These are phyloP conservation scores for Apolygus lucorum DNA, from an alignment of 1,140 invertebrate species.

Conservation along the genomic window DNA sequence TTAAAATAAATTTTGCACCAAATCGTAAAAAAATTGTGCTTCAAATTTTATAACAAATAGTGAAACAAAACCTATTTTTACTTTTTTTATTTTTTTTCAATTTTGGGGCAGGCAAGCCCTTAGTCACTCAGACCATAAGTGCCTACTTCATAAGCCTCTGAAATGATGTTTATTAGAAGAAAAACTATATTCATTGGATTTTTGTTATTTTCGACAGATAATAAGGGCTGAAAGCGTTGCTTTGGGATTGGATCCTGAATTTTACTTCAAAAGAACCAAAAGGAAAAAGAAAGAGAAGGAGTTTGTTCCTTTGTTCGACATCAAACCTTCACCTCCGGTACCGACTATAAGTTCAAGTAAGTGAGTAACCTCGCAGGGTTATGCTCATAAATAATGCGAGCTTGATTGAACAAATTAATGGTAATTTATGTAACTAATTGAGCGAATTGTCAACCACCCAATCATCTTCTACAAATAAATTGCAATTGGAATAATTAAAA, in stretches of 20 bases:
- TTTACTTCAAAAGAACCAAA: constrained; percentile 23
- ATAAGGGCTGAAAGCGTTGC: constrained; percentile 23
- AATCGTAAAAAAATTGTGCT: too few relatives aligned
- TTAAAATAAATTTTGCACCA: too few relatives aligned
- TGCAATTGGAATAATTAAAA: too few relatives aligned
- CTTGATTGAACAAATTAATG: neutral
- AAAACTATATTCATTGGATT: too few relatives aligned
- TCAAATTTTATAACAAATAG: too few relatives aligned
- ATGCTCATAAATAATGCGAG: neutral
- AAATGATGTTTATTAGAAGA: too few relatives aligned
- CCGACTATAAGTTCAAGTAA: constrained; percentile 30
- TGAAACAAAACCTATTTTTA: too few relatives aligned
- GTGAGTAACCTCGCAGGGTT: constrained; percentile 31
- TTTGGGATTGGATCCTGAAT: constrained; percentile 25
- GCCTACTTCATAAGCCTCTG: too few relatives aligned
- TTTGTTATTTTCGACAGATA: too few relatives aligned
- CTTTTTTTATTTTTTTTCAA: too few relatives aligned
- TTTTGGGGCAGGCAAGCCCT: too few relatives aligned
- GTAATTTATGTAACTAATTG: neutral
- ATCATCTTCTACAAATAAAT: neutral
- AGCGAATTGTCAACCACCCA: neutral
- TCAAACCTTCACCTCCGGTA: constrained; percentile 17
- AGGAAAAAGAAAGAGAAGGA: constrained; percentile 22
- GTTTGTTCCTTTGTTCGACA: constrained; percentile 17
- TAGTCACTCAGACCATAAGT: too few relatives aligned